Percentiles rank a stretch among this genome's conserved stretches.
phyloP scores from a whole-genome alignment of 2,888 invertebrate genomes.

The Ctena decussata region DNA sequence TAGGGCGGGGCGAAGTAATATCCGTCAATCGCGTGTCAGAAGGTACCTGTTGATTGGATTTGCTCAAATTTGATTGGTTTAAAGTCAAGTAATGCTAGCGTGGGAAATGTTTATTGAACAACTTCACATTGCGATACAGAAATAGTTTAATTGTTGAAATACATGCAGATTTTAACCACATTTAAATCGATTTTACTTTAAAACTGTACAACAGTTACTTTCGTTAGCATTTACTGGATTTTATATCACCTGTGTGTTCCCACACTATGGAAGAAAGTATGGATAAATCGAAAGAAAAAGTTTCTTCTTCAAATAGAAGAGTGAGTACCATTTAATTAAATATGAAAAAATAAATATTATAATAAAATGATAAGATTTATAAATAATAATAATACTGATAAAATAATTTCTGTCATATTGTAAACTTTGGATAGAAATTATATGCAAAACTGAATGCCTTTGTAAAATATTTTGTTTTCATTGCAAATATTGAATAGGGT shows the following conservation, averaged over 20 bases:
- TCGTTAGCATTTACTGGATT: too few relatives aligned
- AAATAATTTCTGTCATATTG: too few relatives aligned
- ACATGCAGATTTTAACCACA: conserved; percentile 21
- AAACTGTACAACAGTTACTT: conserved; percentile 19
- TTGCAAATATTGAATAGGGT: too few relatives aligned
- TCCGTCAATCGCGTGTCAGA: conserved; percentile 36
- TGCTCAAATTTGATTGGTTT: conserved; percentile 71
- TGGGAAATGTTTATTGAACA: conserved; percentile 80
- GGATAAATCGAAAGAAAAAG: conserved; percentile 50
- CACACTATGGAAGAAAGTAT: conserved; percentile 47
- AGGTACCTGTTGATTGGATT: conserved; percentile 60
- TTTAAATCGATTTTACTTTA: conserved; percentile 3
- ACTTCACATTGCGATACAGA: conserved; percentile 80
- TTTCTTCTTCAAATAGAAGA: conserved; percentile 51
- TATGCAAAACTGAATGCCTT: too few relatives aligned
- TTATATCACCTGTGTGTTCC: too few relatives aligned
- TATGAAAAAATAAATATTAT: too few relatives aligned
- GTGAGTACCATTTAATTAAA: conserved; percentile 31
- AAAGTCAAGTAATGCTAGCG: conserved; percentile 75
- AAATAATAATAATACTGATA: too few relatives aligned
- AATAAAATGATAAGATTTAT: too few relatives aligned
- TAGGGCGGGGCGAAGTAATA: conserved; percentile 28
- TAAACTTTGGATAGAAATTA: too few relatives aligned
- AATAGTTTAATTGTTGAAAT: conserved; percentile 70
- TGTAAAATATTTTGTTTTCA: too few relatives aligned